Evolutionary conservation across 2,888 invertebrate genomes (phyloP).

Genomic region (Frankliniella intonsa): DNA sequence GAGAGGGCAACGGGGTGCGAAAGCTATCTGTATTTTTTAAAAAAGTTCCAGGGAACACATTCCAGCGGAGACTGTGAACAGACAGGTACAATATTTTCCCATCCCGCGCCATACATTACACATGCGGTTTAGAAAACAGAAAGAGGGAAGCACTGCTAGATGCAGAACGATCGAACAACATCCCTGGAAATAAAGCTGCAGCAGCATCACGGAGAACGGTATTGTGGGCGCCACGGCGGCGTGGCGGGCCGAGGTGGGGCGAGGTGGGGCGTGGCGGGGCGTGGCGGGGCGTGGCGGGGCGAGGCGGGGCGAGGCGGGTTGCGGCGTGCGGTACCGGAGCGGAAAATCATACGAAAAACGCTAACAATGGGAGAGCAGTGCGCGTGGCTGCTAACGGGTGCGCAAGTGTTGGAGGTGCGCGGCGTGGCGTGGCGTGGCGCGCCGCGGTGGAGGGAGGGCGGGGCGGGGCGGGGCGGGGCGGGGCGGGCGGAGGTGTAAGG

Average conservation of each 20-base stretch:
- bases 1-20: too few species aligned
- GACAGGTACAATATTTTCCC: too few species aligned
- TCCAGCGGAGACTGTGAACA: too few species aligned
- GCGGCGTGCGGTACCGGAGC: background rate
- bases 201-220: too few species aligned
- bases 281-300: background rate
- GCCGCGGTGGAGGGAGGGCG: background rate
- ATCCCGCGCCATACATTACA: too few species aligned
- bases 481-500: background rate
- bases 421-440: too few species aligned
- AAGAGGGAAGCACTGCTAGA: too few species aligned
- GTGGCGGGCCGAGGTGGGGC: background rate
- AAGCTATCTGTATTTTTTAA: too few species aligned
- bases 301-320: background rate
- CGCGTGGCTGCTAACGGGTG: background rate
- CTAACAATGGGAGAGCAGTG: background rate
- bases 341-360: slow-evolving; percentile 5
- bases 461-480: background rate
- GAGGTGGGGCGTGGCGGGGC: background rate
- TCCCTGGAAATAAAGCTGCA: too few species aligned
- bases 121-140: too few species aligned
- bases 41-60: too few species aligned
- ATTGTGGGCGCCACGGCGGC: background rate
- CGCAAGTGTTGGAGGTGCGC: background rate
- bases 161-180: too few species aligned